Base-by-base conservation (phyloP, 2,797 vertebrate species). In the Gastrophryne carolinensis region DNA sequence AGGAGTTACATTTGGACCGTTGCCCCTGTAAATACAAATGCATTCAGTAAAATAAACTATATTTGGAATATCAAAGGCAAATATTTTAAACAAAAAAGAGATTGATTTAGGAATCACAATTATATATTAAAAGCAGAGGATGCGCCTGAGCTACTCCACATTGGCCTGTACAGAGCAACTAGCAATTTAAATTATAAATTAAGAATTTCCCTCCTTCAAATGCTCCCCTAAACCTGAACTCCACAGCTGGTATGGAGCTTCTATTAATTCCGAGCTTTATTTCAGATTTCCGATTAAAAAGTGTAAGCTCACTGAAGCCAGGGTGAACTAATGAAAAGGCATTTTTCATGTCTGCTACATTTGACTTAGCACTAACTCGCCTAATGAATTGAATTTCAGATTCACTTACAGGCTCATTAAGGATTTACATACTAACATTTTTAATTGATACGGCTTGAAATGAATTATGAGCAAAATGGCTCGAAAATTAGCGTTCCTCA, bases 381-480 rank as follows among this genome's bases (percentile, higher is more conserved):
- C 83, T 86, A 85, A 84, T 88, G 82, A 79, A 84, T 87, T 82
- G 72, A 66, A 80, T 86, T 87, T 87, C 84, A 77, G 81, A 83
- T 86, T 82, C 75, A 83, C 82, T 84, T 83, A 82, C 73, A 80
- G 82, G 73, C 72, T 82, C 76, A 87, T 86, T 84, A 85, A 83
- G 83, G 81, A 85, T 83, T 85, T 83, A 86, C 83, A 81, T 81
- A 79, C 80, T 79, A 75, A 77, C 82, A 81, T 63, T 78, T 60
- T 78, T 65, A 76, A 77, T 71, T 71, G 58, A 71, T 71, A 50
- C 66, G 29, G 50, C 58, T 56, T 7, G 30, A 50, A 30, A 72
- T 64, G 52, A 65, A 58, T 64, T 76, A 69, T 76, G 47, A 63
- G 81, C 74, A 83, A 80, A 65, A n/a, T n/a, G 44, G 11, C 17